Conservation (phyloP, 2,888 invertebrate genomes). For the Drosophila kokeensis region DNA sequence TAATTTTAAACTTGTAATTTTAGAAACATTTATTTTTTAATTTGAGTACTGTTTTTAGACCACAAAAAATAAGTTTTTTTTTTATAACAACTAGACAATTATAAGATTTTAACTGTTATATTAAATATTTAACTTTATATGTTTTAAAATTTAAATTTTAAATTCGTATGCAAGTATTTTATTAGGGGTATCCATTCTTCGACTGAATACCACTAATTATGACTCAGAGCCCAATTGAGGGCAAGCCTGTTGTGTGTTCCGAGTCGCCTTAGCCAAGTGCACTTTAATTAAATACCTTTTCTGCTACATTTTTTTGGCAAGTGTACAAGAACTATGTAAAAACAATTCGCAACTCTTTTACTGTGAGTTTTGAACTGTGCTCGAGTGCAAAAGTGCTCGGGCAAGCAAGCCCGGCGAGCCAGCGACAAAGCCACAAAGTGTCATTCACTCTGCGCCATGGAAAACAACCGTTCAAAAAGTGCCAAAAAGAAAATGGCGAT, state of each 20-base stretch:
- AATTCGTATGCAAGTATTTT: neutral
- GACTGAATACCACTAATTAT: no score
- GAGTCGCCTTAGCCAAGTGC: neutral
- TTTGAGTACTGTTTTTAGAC: neutral
- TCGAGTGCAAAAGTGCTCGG: slow-evolving; percentile 19
- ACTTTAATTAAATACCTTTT: neutral
- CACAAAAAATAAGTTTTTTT: no score
- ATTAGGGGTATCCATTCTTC: neutral
- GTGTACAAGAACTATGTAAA: neutral
- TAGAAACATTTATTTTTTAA: neutral
- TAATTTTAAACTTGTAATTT: neutral
- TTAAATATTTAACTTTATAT: neutral
- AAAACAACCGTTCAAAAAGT: slow-evolving; percentile 44
- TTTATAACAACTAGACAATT: neutral
- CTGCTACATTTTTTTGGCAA: neutral
- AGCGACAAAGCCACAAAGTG: slow-evolving; percentile 40
- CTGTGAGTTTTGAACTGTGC: slow-evolving; percentile 16
- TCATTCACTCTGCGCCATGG: slow-evolving; percentile 48
- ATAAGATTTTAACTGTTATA: neutral
- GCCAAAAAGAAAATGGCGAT: slow-evolving; percentile 50
- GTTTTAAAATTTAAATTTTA: no score
- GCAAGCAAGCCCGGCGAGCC: slow-evolving; percentile 1
- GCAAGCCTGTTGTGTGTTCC: neutral
- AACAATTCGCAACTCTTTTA: neutral
- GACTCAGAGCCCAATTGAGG: no score